Percentiles rank a stretch among this genome's conserved stretches.
These are phyloP conservation scores for Trogon surrucura DNA, from an alignment of 2,113 vertebrate species.

Conservation along the genomic window DNA sequence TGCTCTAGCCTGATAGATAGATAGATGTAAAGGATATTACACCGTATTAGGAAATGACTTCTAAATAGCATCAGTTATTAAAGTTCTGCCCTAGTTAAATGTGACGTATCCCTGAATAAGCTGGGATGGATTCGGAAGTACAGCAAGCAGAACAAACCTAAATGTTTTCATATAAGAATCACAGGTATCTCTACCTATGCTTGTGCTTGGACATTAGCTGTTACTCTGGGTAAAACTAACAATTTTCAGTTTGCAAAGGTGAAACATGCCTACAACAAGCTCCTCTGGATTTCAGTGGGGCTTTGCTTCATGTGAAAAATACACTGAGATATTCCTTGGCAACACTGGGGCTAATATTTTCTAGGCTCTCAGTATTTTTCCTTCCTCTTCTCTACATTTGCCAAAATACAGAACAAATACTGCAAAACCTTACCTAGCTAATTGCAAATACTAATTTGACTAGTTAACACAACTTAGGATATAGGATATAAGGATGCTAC, in stretches of 20 bases:
- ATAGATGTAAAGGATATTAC: not conserved
- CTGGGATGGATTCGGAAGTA: not conserved
- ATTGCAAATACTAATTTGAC: not conserved
- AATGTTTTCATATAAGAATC: not conserved
- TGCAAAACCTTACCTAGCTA: not conserved
- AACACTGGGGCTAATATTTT: not conserved
- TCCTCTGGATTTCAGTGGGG: not conserved
- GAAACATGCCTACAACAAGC: not conserved
- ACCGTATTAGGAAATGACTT: not conserved
- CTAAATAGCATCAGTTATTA: not conserved
- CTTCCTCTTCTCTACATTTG: not conserved
- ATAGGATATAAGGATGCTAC: not conserved
- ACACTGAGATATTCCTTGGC: not conserved
- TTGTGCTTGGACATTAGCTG: not conserved
- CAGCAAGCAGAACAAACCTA: not conserved
- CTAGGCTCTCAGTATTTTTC: not conserved
- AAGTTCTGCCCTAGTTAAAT: not conserved
- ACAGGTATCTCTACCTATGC: not conserved
- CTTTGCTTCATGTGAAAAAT: not conserved
- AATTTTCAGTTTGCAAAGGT: not conserved
- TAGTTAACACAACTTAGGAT: not conserved
- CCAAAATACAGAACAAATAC: not conserved
- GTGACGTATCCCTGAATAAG: not conserved
- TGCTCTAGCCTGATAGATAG: not conserved
- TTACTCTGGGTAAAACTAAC: not conserved